Base-by-base conservation (phyloP, 2,888 invertebrate species). In the Biston stratarius region DNA sequence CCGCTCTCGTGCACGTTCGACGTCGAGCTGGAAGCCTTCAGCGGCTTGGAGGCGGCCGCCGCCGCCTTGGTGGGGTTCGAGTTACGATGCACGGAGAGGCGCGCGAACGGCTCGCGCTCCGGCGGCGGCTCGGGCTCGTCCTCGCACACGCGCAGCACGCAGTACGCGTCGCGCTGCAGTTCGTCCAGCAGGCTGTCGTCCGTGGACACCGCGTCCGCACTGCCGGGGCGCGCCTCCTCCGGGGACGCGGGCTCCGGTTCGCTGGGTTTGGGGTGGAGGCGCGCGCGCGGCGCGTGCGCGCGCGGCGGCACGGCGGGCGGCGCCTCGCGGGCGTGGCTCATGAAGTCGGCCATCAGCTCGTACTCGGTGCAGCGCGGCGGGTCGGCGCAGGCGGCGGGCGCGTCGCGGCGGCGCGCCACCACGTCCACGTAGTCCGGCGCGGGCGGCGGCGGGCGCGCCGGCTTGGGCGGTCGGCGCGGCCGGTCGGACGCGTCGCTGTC, bases 111-210 rank as follows among this genome's bases (percentile, higher is more conserved):
- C 55, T 86, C 89, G 61, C 76, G 81, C 12, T 78, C 81, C 38
- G 76, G 77, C 83, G n/a, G 36, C 42, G 56, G 49, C 75, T 72
- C 71, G 47, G 83, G 75, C 64, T 90, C 91, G 74, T 92, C 92
- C 78, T 91, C 92, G 81, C 90, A 89, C 40, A 92, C 92, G 67
- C 88, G 88, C 44, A 91, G 80, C 24, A 91, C 92, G 79, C 90
- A 90, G 77, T 90, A 91, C 0, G 90, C 79, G 76, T 89, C 91
- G 33, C 89, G 83, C 70, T 88, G 90, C 60, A 93, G 84, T 77
- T 92, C 93, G 73, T 92, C 93, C 42, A 93, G 85, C 61, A 92
- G 81, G 75, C 92, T 92, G 80, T 93, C 93, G 79, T 92, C 92
- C 40, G 87, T 88, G 65, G 91, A 91, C 34, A 82, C 72, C 45